Conservation (phyloP, 2,888 invertebrate genomes). For the Minunthozetes semirufus region DNA sequence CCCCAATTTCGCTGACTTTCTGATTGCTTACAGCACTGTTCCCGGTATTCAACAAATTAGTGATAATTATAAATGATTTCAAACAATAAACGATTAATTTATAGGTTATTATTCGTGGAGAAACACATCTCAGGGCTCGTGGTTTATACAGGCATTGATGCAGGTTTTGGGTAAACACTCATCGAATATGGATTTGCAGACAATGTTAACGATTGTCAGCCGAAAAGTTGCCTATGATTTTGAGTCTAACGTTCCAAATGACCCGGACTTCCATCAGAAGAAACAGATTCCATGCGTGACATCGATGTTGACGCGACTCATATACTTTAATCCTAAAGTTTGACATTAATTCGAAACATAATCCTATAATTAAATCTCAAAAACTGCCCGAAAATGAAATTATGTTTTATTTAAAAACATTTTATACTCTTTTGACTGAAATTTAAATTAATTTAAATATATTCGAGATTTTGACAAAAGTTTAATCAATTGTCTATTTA, state of each 20-base stretch:
- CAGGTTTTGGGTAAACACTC: constrained; percentile 68
- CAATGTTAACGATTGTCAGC: constrained; percentile 68
- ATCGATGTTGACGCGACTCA: constrained; percentile 76
- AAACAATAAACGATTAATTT: constrained; percentile 14
- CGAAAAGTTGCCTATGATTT: constrained; percentile 73
- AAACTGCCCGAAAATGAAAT: background rate
- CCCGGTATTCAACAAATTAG: constrained; percentile 58
- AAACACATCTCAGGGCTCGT: constrained; percentile 55
- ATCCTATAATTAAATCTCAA: background rate
- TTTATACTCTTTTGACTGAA: background rate
- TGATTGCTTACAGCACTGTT: constrained; percentile 88
- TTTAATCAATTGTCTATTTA: background rate
- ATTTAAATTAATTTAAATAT: background rate
- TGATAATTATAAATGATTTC: constrained; percentile 41
- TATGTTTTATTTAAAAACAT: background rate
- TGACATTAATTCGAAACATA: background rate
- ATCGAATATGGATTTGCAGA: constrained; percentile 68
- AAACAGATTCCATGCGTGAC: constrained; percentile 91
- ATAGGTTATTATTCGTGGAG: constrained; percentile 42
- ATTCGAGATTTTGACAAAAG: background rate
- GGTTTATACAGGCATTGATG: constrained; percentile 89
- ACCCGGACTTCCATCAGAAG: constrained; percentile 71
- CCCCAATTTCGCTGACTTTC: constrained; percentile 85
- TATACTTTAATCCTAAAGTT: constrained; percentile 56
- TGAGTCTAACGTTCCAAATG: constrained; percentile 59